A percentile compares a stretch with the other conserved stretches of the same genome.
These are phyloP conservation scores for Kryptolebias ocellatus DNA, from an alignment of 2,797 vertebrate species.

Conservation along the genomic window DNA sequence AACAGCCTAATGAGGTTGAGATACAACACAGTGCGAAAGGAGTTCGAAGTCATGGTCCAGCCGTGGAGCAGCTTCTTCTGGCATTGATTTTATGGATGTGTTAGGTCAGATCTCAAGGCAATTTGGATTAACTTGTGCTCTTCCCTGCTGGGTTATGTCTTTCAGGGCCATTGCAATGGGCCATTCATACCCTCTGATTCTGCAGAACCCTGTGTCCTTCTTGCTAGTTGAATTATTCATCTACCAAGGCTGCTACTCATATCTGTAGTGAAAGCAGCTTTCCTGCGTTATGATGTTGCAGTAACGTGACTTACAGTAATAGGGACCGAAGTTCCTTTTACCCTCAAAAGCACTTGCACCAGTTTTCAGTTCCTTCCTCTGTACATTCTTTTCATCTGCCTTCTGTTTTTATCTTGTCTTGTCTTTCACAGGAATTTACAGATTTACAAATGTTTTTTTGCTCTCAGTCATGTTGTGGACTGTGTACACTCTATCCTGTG, in stretches of 20 bases:
- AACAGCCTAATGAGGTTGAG: constrained; percentile 61
- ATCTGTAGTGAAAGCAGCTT: constrained; percentile 76
- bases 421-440: constrained; percentile 28
- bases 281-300: constrained; percentile 55
- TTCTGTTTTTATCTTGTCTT: constrained; percentile 24
- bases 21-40: constrained; percentile 21
- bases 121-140: constrained; percentile 57
- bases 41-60: constrained; percentile 1
- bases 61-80: neutral
- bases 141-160: constrained; percentile 39
- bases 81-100: constrained; percentile 24
- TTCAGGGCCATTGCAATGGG: constrained; percentile 35
- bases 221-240: constrained; percentile 75
- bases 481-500: constrained; percentile 25
- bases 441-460: constrained; percentile 16
- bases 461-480: constrained; percentile 10
- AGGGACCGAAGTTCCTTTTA: constrained; percentile 59
- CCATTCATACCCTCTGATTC: constrained; percentile 53
- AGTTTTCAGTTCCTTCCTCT: constrained; percentile 38
- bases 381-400: neutral
- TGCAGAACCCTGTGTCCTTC: constrained; percentile 55
- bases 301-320: constrained; percentile 52
- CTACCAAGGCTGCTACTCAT: constrained; percentile 61
- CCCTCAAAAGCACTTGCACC: constrained; percentile 26
- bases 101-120: constrained; percentile 51